Conservation (phyloP, 2,113 vertebrate species). For the Neolamprologus variostigma region DNA sequence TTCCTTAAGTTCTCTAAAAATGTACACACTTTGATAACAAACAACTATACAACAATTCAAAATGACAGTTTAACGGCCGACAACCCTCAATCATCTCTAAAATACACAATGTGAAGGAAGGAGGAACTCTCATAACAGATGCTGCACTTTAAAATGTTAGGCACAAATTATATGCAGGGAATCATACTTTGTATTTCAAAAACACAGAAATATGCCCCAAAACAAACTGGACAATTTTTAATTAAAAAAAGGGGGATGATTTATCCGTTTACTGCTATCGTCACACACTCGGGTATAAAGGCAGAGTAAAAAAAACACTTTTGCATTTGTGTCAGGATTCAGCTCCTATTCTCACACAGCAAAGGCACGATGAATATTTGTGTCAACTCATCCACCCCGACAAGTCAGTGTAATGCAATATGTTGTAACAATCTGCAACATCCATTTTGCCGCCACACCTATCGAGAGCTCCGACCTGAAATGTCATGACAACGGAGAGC, state of each 20-base stretch:
- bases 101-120: background rate
- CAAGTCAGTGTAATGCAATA: background rate
- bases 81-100: background rate
- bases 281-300: background rate
- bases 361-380: background rate
- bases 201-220: background rate
- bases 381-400: background rate
- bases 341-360: background rate
- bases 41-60: background rate
- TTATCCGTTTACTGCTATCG: background rate
- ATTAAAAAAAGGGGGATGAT: background rate
- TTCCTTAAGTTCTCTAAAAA: background rate
- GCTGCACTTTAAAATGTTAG: accelerated
- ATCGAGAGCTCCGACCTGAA: background rate
- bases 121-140: background rate
- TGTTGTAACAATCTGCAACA: conserved; percentile 40
- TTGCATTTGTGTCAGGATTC: background rate
- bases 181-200: background rate
- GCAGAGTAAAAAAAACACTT: background rate
- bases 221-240: background rate
- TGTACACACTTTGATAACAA: background rate
- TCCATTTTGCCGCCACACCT: background rate
- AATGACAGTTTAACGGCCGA: background rate
- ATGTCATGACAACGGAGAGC: conserved; percentile 29
- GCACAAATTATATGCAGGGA: background rate